These are phyloP conservation scores for Neolamprologus longior DNA, from an alignment of 2,113 vertebrate species.

Conservation along the genomic window DNA sequence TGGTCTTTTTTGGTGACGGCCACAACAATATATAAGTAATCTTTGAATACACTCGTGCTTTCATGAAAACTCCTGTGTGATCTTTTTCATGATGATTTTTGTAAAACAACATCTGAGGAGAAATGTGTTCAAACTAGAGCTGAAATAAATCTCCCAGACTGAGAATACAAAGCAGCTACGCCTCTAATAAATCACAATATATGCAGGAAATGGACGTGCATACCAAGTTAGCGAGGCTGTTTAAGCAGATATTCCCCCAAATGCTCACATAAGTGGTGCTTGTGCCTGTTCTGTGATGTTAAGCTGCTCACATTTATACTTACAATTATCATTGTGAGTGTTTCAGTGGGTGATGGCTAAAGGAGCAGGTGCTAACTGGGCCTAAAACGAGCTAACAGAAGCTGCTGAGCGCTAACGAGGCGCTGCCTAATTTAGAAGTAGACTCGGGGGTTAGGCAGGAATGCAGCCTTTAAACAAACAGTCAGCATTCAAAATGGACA, in stretches of 20 bases:
- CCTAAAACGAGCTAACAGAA: neutral
- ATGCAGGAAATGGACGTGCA: neutral
- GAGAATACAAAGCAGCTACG: neutral
- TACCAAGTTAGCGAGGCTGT: neutral
- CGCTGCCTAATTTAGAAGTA: fast-evolving
- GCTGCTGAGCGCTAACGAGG: neutral
- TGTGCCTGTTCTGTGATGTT: neutral
- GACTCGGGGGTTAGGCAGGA: neutral
- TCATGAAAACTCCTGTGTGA: neutral
- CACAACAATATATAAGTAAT: neutral
- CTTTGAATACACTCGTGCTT: neutral
- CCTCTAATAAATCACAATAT: neutral
- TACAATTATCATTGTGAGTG: neutral
- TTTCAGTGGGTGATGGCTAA: neutral
- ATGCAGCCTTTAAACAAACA: neutral
- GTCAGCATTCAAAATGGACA: neutral
- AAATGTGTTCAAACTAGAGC: neutral
- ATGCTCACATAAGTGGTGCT: neutral
- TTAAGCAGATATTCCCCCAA: neutral
- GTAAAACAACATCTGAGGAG: neutral
- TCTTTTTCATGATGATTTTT: neutral
- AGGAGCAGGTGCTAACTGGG: neutral
- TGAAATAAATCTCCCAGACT: neutral
- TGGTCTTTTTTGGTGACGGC: neutral
- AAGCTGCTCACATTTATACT: neutral